phyloP scores from a whole-genome alignment of 2,888 invertebrate species.

The Luffia ferchaultella region DNA sequence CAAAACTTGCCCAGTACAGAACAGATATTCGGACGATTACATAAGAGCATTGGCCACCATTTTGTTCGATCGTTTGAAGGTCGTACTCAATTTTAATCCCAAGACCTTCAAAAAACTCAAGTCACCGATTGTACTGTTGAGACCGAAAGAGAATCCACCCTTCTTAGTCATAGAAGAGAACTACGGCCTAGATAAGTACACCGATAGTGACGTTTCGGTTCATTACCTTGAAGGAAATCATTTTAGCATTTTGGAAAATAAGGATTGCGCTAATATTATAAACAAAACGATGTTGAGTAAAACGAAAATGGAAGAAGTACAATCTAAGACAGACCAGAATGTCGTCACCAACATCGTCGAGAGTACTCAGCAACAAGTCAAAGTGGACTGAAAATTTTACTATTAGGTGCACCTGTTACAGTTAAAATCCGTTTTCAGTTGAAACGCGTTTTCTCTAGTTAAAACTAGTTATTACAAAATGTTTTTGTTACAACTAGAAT shows the following conservation, averaged over 20 bases:
- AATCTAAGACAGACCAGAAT: slow-evolving; percentile 29
- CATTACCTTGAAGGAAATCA: slow-evolving; percentile 78
- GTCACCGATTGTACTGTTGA: slow-evolving; percentile 68
- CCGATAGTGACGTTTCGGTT: slow-evolving; percentile 63
- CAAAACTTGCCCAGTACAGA: slow-evolving; percentile 35
- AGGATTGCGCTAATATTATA: slow-evolving; percentile 69
- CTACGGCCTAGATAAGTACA: slow-evolving; percentile 70
- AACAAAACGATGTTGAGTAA: slow-evolving; percentile 39
- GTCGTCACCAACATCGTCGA: slow-evolving; percentile 44
- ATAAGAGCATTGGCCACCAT: slow-evolving; percentile 24
- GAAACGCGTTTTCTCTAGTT: not conserved
- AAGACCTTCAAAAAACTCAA: slow-evolving; percentile 54
- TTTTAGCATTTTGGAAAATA: slow-evolving; percentile 71
- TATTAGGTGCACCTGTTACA: not conserved
- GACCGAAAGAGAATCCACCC: slow-evolving; percentile 66
- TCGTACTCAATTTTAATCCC: slow-evolving; percentile 51
- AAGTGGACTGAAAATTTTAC: slow-evolving; percentile 10
- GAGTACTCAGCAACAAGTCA: slow-evolving; percentile 29
- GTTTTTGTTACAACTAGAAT: not conserved
- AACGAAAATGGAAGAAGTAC: slow-evolving; percentile 21
- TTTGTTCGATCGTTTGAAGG: slow-evolving; percentile 62
- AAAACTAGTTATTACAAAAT: not conserved
- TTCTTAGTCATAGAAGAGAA: slow-evolving; percentile 67
- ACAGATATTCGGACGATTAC: slow-evolving; percentile 39
- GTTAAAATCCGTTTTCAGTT: not conserved